Percentiles rank a stretch among this genome's conserved stretches.
These are phyloP conservation scores for Sebastes taczanowskii DNA, from an alignment of 2,797 vertebrate species.

Conservation along the genomic window DNA sequence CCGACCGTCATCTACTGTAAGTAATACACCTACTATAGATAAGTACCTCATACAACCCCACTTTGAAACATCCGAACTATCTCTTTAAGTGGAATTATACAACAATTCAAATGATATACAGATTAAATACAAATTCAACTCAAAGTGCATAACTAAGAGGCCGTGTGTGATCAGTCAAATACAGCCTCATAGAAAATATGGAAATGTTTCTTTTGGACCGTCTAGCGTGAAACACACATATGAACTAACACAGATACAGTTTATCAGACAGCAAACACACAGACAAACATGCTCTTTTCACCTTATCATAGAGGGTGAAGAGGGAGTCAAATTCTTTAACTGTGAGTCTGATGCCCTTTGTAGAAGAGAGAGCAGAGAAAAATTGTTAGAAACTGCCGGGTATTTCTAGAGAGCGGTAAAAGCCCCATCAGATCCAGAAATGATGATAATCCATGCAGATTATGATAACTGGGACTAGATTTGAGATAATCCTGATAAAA, in stretches of 20 bases:
- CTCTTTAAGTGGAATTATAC: neutral
- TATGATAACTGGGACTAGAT: constrained; percentile 78
- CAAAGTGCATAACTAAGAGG: neutral
- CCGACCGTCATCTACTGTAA: too few relatives aligned
- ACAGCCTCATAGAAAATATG: neutral
- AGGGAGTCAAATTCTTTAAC: constrained; percentile 92
- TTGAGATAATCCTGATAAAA: constrained; percentile 79
- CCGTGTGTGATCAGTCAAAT: neutral
- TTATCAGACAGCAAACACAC: neutral
- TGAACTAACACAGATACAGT: neutral
- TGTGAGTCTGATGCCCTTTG: constrained; percentile 88
- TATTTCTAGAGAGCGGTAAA: constrained; percentile 66
- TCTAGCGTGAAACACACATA: neutral
- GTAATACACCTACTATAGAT: too few relatives aligned
- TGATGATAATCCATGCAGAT: constrained; percentile 82
- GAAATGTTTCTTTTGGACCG: neutral
- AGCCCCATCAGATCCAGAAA: constrained; percentile 52
- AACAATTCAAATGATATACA: neutral
- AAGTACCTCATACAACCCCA: too few relatives aligned
- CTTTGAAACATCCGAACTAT: too few relatives aligned
- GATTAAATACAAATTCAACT: neutral
- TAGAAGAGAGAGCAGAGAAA: neutral
- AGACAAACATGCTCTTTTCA: constrained; percentile 57
- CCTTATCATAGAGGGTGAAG: constrained; percentile 95
- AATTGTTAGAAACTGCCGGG: constrained; percentile 42